phyloP scores from a whole-genome alignment of 2,797 vertebrate species.

The Acropternis orthonyx region DNA sequence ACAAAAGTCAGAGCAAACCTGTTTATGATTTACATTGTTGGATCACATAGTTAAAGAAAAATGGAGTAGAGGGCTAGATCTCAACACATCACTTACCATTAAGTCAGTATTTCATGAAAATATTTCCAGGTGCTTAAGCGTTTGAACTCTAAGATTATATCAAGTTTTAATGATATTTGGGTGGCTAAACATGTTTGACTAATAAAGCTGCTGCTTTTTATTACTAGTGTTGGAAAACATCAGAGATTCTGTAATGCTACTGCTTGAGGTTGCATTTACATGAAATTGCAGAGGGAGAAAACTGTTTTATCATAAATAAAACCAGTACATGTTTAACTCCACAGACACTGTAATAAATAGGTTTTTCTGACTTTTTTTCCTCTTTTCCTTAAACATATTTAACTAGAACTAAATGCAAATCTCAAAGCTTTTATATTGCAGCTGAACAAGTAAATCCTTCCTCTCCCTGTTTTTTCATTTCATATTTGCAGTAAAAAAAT shows the following conservation, averaged over 20 bases:
- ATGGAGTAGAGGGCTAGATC: background rate
- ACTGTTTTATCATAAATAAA: background rate
- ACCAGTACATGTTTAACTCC: background rate
- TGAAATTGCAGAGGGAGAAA: background rate
- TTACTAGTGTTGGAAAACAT: background rate
- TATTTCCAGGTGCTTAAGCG: background rate
- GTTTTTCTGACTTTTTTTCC: background rate
- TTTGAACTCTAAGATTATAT: background rate
- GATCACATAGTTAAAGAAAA: background rate
- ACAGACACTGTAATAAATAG: background rate
- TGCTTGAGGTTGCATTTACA: background rate
- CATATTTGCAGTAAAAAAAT: background rate
- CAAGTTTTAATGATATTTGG: background rate
- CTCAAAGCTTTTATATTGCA: background rate
- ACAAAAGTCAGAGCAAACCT: background rate
- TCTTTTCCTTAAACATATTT: background rate
- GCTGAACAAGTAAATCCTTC: background rate
- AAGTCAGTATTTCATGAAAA: background rate
- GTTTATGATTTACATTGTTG: background rate
- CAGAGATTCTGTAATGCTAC: background rate
- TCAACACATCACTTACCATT: background rate
- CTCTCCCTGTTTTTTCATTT: background rate
- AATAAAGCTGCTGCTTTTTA: background rate
- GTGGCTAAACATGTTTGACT: slow-evolving; percentile 14
- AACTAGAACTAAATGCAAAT: background rate